phyloP scores from a whole-genome alignment of 2,797 vertebrate genomes.

The Trachurus trachurus region DNA sequence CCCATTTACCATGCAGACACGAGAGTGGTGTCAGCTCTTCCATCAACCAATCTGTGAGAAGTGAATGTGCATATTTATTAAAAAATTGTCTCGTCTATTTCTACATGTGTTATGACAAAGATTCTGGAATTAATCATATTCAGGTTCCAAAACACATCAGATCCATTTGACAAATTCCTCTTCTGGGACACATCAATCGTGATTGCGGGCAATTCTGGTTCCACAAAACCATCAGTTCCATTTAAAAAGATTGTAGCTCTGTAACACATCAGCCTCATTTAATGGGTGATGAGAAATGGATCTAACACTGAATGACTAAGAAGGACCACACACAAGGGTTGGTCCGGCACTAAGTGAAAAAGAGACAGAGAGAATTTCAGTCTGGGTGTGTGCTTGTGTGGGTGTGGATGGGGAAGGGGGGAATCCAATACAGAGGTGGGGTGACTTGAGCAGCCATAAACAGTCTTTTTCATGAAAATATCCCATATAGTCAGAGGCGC shows the following conservation, averaged over 20 bases:
- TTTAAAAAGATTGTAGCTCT: slow-evolving; percentile 23
- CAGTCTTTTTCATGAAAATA: slow-evolving; percentile 61
- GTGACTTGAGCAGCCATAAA: slow-evolving; percentile 56
- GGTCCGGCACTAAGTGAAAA: slow-evolving; percentile 7
- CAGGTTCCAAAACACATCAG: not conserved
- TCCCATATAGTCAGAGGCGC: slow-evolving; percentile 48
- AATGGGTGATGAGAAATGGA: slow-evolving; percentile 48
- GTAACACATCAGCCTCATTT: slow-evolving; percentile 51
- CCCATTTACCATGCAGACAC: not conserved
- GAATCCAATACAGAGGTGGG: slow-evolving; percentile 33
- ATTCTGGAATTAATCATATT: not conserved
- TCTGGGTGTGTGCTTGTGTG: not conserved
- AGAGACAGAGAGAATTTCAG: slow-evolving; percentile 19
- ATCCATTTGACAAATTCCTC: slow-evolving; percentile 14
- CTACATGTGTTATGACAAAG: not conserved
- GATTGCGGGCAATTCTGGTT: slow-evolving; percentile 15
- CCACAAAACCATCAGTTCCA: slow-evolving; percentile 19
- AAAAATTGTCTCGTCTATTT: not conserved
- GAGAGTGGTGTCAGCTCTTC: not conserved
- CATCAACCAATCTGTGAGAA: not conserved
- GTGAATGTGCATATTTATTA: not conserved
- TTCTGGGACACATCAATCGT: slow-evolving; percentile 13
- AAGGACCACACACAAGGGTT: slow-evolving; percentile 17
- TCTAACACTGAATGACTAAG: slow-evolving; percentile 35
- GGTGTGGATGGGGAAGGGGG: not conserved